A percentile compares a stretch with the other conserved stretches of the same genome.
These are phyloP conservation scores for Andrena bicolor DNA, from an alignment of 2,888 invertebrate species.

Conservation along the genomic window DNA sequence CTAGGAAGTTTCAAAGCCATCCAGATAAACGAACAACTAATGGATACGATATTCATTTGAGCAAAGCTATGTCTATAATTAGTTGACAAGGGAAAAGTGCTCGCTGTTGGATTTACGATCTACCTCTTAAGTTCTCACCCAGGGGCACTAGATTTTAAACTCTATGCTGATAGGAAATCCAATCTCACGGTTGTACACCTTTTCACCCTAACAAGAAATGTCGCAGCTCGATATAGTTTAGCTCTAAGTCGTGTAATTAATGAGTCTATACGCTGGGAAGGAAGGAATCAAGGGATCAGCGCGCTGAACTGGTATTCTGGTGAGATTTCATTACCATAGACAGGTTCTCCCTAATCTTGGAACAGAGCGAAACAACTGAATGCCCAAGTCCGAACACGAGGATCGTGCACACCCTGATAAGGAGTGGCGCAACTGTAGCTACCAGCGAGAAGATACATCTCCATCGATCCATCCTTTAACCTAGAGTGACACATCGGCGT, in stretches of 20 bases:
- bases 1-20: conserved; percentile 5
- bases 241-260: conserved; percentile 51
- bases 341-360: neutral
- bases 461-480: conserved; percentile 7
- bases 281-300: conserved; percentile 17
- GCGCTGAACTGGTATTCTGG: neutral
- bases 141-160: conserved; percentile 23
- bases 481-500: neutral
- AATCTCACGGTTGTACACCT: conserved; percentile 49
- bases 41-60: conserved; percentile 55
- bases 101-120: conserved; percentile 43
- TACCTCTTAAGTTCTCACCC: neutral
- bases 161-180: conserved; percentile 48
- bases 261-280: conserved; percentile 11
- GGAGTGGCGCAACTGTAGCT: too few relatives aligned
- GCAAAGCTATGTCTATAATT: conserved; percentile 56
- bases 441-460: neutral
- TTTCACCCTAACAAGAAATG: neutral
- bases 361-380: neutral
- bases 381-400: too few relatives aligned
- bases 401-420: neutral
- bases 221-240: conserved; percentile 20
- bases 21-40: conserved; percentile 43
- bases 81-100: conserved; percentile 49
- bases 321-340: neutral